Base-by-base conservation (phyloP, 2,797 vertebrate genomes). In the Notolabrus celidotus region DNA sequence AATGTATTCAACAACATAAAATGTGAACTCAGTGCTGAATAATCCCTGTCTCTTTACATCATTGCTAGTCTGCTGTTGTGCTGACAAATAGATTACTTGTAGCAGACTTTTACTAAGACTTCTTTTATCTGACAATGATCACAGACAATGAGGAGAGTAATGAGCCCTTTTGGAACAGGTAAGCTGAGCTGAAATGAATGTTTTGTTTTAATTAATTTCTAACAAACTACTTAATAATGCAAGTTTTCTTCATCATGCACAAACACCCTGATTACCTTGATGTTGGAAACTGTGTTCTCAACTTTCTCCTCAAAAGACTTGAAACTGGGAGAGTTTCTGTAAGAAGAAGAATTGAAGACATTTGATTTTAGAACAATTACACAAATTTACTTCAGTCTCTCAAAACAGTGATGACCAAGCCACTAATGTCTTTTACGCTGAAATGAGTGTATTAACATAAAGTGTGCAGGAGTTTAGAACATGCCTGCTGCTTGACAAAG, bases 291-390 rank as follows among this genome's bases (percentile, higher is more conserved):
- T 42, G 98, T 99, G 34, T 68, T 98, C 91, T 99, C 97, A 81
- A 99, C 95, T 90, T 96, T 98, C 86, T 99, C 98, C 86, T 99
- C 98, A 92, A 99, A 99, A 0, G 97, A 97, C 87, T 94, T 98
- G 90, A 99, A 99, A 85, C 97, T 97, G 85, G 96, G 94, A 23
- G 97, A 98, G 94, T 98, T 99, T 93, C 98, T 99, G 90, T 73
- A 69, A 85, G 79, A 63, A 86, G 69, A 80, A 57, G n/a, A 67
- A 53, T n/a, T 2, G 52, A 31, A 47, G 9, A 11, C 15, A 5
- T 15, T 5, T 47, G 47, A 57, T 53, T 29, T 29, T 19, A 49
- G 4, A 54, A n/a, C 5, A 3, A 38, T 16, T 19, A 17, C 12
- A 46, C 1, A 10, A 19, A 17, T n/a, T n/a, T n/a, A n/a, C n/a